Conservation (phyloP, 2,888 invertebrate species). For the Azorinus chamasolen region DNA sequence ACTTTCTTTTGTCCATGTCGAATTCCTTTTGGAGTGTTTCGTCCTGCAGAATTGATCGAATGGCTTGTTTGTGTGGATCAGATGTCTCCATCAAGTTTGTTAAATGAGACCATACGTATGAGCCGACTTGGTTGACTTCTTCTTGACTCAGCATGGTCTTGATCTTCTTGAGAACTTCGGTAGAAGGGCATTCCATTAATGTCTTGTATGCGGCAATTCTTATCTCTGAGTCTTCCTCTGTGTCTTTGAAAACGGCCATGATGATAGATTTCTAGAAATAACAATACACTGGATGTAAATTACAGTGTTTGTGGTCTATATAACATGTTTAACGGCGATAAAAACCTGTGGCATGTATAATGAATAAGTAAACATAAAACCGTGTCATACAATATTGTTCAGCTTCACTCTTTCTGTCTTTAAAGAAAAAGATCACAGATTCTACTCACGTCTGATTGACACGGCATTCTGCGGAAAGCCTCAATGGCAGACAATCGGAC, state of each 20-base stretch:
- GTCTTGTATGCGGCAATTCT: constrained; percentile 95
- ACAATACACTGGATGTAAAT: no score
- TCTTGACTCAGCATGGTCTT: constrained; percentile 86
- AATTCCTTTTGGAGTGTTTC: constrained; percentile 93
- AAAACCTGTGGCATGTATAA: no score
- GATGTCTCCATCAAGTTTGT: constrained; percentile 95
- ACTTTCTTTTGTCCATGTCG: constrained; percentile 94
- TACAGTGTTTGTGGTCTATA: no score
- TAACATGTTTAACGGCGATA: no score
- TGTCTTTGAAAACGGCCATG: constrained; percentile 91
- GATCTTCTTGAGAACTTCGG: constrained; percentile 91
- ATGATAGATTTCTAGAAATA: constrained; percentile 76
- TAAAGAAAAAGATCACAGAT: no score
- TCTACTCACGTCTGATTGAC: constrained; percentile 87
- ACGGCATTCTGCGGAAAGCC: constrained; percentile 91
- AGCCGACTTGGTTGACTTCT: constrained; percentile 92
- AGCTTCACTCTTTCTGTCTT: no score
- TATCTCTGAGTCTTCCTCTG: constrained; percentile 92
- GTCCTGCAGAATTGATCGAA: constrained; percentile 95
- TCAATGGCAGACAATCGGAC: constrained; percentile 93
- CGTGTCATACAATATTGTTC: no score
- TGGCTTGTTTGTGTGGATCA: constrained; percentile 93
- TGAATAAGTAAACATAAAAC: no score
- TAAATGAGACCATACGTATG: constrained; percentile 97
- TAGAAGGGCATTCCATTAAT: constrained; percentile 95